phyloP scores from a whole-genome alignment of 37 sponge, comb jelly and placozoan species.

The Amphimedon queenslandica region DNA sequence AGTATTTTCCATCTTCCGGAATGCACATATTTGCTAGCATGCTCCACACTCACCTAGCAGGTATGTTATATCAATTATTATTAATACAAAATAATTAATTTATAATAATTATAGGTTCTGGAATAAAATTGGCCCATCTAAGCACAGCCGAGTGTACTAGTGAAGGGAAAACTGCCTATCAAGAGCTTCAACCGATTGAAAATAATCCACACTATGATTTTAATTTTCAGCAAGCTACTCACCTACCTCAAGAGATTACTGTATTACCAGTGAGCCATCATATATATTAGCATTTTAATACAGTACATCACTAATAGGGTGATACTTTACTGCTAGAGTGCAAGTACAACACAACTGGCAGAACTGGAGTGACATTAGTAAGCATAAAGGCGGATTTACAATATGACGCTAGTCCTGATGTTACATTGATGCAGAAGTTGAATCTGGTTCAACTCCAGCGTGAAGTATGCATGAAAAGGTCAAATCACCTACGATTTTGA shows the following conservation, averaged over 20 bases:
- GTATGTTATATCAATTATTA: constrained; percentile 14
- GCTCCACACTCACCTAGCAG: constrained; percentile 33
- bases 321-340: constrained; percentile 25
- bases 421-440: not conserved
- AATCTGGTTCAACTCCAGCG: no score
- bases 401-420: not conserved
- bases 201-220: constrained; percentile 59
- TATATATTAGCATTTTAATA: constrained; percentile 4
- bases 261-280: constrained; percentile 25
- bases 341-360: constrained; percentile 2
- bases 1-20: constrained; percentile 29
- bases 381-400: not conserved
- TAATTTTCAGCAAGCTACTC: constrained; percentile 49
- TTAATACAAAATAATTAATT: no score
- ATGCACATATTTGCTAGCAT: constrained; percentile 35
- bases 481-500: no score
- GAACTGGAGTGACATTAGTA: constrained; percentile 8
- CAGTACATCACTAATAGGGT: not conserved
- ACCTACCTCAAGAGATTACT: constrained; percentile 8
- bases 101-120: no score
- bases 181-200: constrained; percentile 33
- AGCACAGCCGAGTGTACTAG: not conserved
- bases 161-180: not conserved
- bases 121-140: not conserved
- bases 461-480: no score